These are phyloP conservation scores for Dascillus cervinus DNA, from an alignment of 2,888 invertebrate genomes.

Conservation along the genomic window DNA sequence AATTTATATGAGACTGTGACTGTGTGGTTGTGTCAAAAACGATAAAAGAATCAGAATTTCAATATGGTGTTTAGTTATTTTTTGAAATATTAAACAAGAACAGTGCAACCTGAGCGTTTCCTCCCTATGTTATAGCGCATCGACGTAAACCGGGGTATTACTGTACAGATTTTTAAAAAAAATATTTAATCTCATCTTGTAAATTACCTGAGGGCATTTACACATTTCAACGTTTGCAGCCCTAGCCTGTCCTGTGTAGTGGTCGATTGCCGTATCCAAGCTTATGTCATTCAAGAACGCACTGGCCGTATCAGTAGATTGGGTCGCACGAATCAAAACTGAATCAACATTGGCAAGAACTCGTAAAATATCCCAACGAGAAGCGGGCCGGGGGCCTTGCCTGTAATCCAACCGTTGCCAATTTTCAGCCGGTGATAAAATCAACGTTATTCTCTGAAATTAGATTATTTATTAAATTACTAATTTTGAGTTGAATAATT, in stretches of 20 bases:
- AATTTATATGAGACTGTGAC: too few relatives aligned
- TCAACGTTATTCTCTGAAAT: conserved; percentile 50
- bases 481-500: neutral
- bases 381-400: conserved; percentile 51
- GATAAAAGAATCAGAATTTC: too few relatives aligned
- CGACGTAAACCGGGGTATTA: too few relatives aligned
- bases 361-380: conserved; percentile 75
- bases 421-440: conserved; percentile 42
- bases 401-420: conserved; percentile 56
- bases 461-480: conserved; percentile 4
- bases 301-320: conserved; percentile 55
- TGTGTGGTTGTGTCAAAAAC: too few relatives aligned
- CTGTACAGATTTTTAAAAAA: too few relatives aligned
- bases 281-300: conserved; percentile 74
- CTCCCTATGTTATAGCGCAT: too few relatives aligned
- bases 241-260: conserved; percentile 50
- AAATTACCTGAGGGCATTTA: conserved; percentile 60
- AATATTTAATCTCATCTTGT: neutral
- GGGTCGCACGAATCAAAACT: conserved; percentile 76
- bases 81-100: too few relatives aligned
- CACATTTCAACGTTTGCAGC: conserved; percentile 82
- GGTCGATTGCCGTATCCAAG: conserved; percentile 74
- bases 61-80: too few relatives aligned
- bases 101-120: too few relatives aligned
- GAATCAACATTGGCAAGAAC: conserved; percentile 77